Base-by-base conservation (phyloP, 2,797 vertebrate species). In the Alauda arvensis region DNA sequence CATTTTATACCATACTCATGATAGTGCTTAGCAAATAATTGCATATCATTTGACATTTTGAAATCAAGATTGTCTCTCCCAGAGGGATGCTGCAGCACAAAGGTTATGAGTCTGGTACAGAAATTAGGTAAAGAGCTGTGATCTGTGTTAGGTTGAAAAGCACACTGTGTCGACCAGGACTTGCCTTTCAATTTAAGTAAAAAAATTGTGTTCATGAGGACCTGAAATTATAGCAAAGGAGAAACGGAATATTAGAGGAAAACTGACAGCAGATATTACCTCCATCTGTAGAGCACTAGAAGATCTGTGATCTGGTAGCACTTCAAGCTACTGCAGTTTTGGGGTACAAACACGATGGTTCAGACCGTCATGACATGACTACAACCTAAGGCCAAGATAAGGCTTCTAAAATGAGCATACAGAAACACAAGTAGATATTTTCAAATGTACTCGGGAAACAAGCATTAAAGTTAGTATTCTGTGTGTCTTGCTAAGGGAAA, bases 61-160 rank as follows among this genome's bases (percentile, higher is more conserved):
- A 80, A 91, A 87, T 87, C n/a, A 49, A 72, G 48, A 66, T 63
- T 66, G n/a, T 85, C 52, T 83, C 40, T 87, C 71, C 68, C 70
- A 61, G 74, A 81, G 67, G 85, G 69, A 75, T 39, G 18, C 19
- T 85, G 85, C 49, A 70, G 42, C 69, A 71, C 60, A 88, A 77
- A 77, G 21, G 43, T 87, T 87, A 70, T 49, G 34, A 82, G 14
- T 31, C 55, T 61, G 26, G 23, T 34, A 67, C 39, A 46, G 39
- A 85, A 88, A 88, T 63, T 66, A 79, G 61, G 33, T 70, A 72
- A 77, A 67, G 42, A 74, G 24, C 18, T 85, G 15, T 83, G 53
- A 57, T 77, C 46, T 88, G 3, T 56, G 17, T 46, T 88, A 84
- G 34, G 46, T 16, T 49, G 42, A 77, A 79, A 10, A 60, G 3